Percentiles rank a stretch among this genome's conserved stretches.
phyloP scores from a whole-genome alignment of 1,140 invertebrate species.

The Zaprionus camerounensis region DNA sequence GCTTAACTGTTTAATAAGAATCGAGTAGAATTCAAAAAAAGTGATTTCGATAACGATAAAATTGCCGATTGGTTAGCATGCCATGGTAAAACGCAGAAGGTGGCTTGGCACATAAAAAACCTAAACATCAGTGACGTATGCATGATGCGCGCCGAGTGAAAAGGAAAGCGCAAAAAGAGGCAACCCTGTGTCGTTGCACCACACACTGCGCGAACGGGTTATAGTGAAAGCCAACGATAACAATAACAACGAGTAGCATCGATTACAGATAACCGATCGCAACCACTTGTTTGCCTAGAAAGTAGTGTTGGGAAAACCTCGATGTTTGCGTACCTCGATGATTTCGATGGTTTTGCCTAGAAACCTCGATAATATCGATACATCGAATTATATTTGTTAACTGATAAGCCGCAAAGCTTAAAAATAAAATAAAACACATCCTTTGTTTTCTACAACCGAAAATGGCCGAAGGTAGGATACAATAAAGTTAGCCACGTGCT shows the following conservation, averaged over 20 bases:
- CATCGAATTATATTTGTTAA: too few species aligned
- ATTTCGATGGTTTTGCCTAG: too few species aligned
- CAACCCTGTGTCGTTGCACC: background rate
- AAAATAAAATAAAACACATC: too few species aligned
- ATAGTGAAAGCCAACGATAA: background rate
- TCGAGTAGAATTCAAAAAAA: too few species aligned
- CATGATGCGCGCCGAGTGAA: background rate
- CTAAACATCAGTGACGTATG: background rate
- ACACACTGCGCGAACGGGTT: constrained; percentile 3
- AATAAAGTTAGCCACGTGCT: too few species aligned
- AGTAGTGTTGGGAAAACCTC: too few species aligned
- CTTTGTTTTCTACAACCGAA: too few species aligned
- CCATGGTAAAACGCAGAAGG: background rate
- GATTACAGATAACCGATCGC: background rate
- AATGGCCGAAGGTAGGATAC: too few species aligned
- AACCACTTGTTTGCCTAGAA: background rate
- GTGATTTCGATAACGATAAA: background rate
- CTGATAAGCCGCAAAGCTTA: too few species aligned
- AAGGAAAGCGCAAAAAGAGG: background rate
- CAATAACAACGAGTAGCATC: background rate
- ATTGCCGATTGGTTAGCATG: background rate
- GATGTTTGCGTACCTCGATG: too few species aligned
- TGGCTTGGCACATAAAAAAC: background rate
- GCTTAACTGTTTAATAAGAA: too few species aligned
- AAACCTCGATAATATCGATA: too few species aligned